Evolutionary conservation across 2,888 invertebrate genomes (phyloP).

Genomic region (Calameuta filiformis): DNA sequence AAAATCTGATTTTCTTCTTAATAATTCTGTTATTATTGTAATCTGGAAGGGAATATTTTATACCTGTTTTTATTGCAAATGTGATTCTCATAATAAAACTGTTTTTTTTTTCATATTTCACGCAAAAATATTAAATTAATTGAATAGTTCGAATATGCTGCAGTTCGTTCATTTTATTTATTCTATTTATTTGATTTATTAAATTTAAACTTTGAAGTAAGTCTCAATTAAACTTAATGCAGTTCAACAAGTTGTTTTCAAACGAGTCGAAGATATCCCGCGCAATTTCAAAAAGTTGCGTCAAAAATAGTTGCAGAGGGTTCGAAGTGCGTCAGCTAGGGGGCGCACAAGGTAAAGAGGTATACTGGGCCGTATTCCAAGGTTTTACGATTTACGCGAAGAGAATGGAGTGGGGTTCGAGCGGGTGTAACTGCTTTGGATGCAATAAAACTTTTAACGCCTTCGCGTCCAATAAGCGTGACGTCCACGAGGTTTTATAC

Average conservation of each 20-base stretch:
- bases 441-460: conserved; percentile 62
- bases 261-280: background rate
- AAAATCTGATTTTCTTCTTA: background rate
- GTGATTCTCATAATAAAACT: background rate
- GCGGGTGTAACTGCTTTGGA: conserved; percentile 58
- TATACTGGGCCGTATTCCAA: conserved; percentile 40
- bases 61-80: background rate
- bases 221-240: background rate
- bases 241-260: background rate
- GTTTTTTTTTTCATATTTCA: background rate
- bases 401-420: conserved; percentile 33
- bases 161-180: no score
- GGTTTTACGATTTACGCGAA: conserved; percentile 52
- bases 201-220: background rate
- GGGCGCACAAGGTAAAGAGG: conserved; percentile 40
- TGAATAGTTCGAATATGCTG: background rate
- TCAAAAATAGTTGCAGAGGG: conserved; percentile 28
- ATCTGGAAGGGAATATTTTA: background rate
- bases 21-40: background rate
- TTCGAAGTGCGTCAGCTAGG: conserved; percentile 52
- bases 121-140: background rate
- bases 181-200: background rate
- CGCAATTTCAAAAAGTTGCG: background rate
- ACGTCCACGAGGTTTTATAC: conserved; percentile 50
- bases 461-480: conserved; percentile 60